These are phyloP conservation scores for Crotalus helleri DNA, from an alignment of 2,113 vertebrate species.

Conservation along the genomic window DNA sequence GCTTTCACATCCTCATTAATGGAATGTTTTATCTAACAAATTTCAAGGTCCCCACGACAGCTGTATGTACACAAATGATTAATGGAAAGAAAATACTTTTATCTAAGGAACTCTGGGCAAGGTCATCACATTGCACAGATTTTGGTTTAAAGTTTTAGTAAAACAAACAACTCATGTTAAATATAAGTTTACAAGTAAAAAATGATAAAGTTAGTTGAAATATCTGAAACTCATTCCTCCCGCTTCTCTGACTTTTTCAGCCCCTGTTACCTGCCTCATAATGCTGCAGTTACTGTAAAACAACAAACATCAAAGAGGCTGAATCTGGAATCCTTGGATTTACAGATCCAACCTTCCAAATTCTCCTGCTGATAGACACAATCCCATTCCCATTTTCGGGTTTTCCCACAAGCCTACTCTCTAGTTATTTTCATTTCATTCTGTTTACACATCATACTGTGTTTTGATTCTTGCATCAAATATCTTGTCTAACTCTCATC, in stretches of 20 bases:
- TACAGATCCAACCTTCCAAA: neutral
- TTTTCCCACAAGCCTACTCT: neutral
- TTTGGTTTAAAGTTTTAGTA: neutral
- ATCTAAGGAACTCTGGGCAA: neutral
- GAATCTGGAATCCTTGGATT: neutral
- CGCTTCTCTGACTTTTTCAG: neutral
- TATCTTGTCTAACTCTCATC: neutral
- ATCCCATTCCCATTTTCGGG: neutral
- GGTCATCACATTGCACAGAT: neutral
- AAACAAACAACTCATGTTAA: neutral
- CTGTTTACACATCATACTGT: neutral
- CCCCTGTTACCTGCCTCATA: neutral
- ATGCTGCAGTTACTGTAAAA: neutral
- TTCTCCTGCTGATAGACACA: neutral
- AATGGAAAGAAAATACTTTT: neutral
- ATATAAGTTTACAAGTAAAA: neutral
- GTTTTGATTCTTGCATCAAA: neutral
- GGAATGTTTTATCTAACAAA: neutral
- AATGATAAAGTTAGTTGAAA: neutral
- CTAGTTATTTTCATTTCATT: neutral
- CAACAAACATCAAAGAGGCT: neutral
- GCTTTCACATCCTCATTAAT: neutral
- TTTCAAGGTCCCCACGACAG: neutral
- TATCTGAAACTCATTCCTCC: neutral
- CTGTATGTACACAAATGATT: neutral